Percentiles rank a stretch among this genome's conserved stretches.
These are phyloP conservation scores for Spisula solida DNA, from an alignment of 2,888 invertebrate species.

Conservation along the genomic window DNA sequence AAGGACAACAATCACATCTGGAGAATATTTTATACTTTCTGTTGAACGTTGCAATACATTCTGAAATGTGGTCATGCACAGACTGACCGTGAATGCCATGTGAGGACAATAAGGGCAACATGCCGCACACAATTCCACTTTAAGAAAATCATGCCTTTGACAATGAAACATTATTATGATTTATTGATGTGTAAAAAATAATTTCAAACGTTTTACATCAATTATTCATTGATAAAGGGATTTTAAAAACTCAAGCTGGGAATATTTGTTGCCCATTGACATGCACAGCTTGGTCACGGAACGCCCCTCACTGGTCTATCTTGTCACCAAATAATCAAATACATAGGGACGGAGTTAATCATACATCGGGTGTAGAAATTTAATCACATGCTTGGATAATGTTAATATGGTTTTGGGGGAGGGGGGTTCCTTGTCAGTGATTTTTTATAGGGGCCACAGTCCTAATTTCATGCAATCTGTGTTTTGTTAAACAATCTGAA, in stretches of 20 bases:
- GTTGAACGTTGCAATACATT: background rate
- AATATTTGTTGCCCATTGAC: background rate
- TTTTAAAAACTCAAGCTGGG: background rate
- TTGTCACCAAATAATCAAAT: background rate
- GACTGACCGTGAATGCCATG: background rate
- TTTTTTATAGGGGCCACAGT: no score
- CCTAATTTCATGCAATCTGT: no score
- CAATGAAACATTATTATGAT: background rate
- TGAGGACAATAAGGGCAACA: background rate
- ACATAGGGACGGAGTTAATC: no score
- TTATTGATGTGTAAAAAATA: background rate
- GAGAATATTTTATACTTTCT: background rate
- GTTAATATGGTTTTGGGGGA: no score
- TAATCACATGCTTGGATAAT: no score
- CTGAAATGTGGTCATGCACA: background rate
- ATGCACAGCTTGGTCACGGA: background rate
- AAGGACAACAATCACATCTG: no score
- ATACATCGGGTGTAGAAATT: no score
- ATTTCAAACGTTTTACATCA: background rate
- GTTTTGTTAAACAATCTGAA: no score
- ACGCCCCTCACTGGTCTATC: background rate
- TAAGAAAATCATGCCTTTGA: background rate
- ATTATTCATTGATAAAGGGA: background rate
- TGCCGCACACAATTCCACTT: background rate
- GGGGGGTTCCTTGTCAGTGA: no score